Conservation (phyloP, 1,140 invertebrate species). For the Caenorhabditis latens region DNA sequence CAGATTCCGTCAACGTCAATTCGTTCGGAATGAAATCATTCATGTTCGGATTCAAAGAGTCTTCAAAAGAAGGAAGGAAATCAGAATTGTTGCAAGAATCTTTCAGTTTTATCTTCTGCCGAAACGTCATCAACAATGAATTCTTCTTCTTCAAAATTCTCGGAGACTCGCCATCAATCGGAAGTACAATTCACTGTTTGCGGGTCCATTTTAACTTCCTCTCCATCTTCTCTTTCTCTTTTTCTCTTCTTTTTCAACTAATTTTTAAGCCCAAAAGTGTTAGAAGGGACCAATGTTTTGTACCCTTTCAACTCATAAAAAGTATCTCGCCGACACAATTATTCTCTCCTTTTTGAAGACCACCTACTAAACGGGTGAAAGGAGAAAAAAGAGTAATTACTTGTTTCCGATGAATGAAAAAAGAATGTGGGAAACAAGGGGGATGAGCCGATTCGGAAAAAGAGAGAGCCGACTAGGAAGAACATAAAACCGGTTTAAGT, state of each 20-base stretch:
- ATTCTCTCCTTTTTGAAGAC: not conserved
- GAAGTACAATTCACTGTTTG: constrained; percentile 56
- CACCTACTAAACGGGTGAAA: constrained; percentile 9
- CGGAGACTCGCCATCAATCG: constrained; percentile 48
- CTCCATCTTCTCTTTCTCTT: not conserved
- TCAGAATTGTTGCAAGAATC: not conserved
- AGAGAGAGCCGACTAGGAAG: not conserved
- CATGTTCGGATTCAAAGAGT: not conserved
- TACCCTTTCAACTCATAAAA: not conserved
- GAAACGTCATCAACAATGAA: constrained; percentile 37
- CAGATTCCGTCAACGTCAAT: no score
- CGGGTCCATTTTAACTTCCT: constrained; percentile 48
- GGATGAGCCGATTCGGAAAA: constrained; percentile 18
- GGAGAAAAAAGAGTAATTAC: constrained; percentile 37
- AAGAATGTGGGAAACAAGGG: constrained; percentile 40
- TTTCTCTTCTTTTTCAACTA: constrained; percentile 6
- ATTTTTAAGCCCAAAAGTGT: not conserved
- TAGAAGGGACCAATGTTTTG: not conserved
- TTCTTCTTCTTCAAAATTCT: not conserved
- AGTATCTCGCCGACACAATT: not conserved
- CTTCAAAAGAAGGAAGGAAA: constrained; percentile 9
- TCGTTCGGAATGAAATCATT: not conserved
- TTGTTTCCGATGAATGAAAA: constrained; percentile 35
- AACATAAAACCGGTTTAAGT: constrained; percentile 20
- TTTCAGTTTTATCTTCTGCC: constrained; percentile 3